Evolutionary conservation across 2,888 invertebrate genomes (phyloP), one percentile per base, ranked within the genome.

Genomic region (Epicampocera succincta): DNA sequence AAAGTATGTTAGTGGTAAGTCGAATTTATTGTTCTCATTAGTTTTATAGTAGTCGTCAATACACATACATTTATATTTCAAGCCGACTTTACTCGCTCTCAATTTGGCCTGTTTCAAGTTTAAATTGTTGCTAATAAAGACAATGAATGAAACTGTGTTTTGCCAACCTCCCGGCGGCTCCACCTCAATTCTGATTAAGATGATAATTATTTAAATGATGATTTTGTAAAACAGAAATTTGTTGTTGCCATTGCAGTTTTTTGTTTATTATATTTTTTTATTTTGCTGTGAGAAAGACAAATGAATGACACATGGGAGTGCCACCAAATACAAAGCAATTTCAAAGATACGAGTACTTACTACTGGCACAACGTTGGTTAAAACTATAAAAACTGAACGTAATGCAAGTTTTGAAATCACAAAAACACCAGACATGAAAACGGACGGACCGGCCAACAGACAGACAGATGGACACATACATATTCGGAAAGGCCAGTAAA

Each of bases 221-320:
- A 82, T 74, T 74, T 73, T 52, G 44, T 61, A 52, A 65, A 69
- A 50, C 50, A 72, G 13, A 42, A 33, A 54, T 52, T 78, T 72
- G 42, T 60, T 50, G 29, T 52, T 54, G 19, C 15, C 19, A 25
- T n/a, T 74, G 61, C 60, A 40, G 38, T 46, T 58, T 48, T 29
- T 52, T 42, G 17, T 58, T 48, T 29, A 33, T 42, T 25, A 44
- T 40, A 4, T 38, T 40, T 3, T 40, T 42, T 9, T 33, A 42
- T 15, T 33, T 42, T 60, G 19, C 15, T 44, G 21, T 44, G 11
- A 9, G 15, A 15, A 69, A 68, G 78, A 72, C 71, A 66, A 79
- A 83, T 76, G 75, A 83, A 72, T 83, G 76, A 65, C 83, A 83
- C 50, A 83, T 83, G 79, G 83, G 83, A 83, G 83, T 83, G 84